These are phyloP conservation scores for Ivindomyrus marchei DNA, from an alignment of 2,113 vertebrate genomes.

Conservation along the genomic window DNA sequence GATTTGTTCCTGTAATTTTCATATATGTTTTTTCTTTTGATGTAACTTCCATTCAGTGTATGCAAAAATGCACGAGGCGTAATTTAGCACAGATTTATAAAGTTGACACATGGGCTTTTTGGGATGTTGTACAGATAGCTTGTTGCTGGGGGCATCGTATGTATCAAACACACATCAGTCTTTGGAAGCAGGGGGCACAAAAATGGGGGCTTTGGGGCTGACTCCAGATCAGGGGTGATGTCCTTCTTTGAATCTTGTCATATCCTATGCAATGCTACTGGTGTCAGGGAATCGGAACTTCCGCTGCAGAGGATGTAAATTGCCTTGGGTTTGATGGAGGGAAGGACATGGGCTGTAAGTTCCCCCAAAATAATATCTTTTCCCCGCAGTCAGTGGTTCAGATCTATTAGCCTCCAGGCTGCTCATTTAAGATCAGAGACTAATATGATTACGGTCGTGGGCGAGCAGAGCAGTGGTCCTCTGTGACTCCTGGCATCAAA, in stretches of 20 bases:
- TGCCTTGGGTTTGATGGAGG: slow-evolving; percentile 44
- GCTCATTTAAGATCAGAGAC: slow-evolving; percentile 51
- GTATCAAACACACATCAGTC: slow-evolving; percentile 28
- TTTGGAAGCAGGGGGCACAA: slow-evolving; percentile 24
- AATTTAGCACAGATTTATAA: slow-evolving; percentile 36
- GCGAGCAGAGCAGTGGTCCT: slow-evolving; percentile 37
- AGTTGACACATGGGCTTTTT: slow-evolving; percentile 50
- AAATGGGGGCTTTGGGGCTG: slow-evolving; percentile 31
- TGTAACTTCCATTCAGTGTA: not conserved
- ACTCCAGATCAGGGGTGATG: not conserved
- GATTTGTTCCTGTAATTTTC: not conserved
- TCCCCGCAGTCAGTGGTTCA: slow-evolving; percentile 38
- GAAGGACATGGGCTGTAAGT: slow-evolving; percentile 47
- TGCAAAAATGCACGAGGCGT: slow-evolving; percentile 13
- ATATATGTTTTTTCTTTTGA: not conserved
- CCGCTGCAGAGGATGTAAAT: slow-evolving; percentile 42
- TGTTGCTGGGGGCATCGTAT: slow-evolving; percentile 19
- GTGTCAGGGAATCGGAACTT: slow-evolving; percentile 31
- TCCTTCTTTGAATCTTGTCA: not conserved
- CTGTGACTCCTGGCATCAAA: slow-evolving; percentile 54
- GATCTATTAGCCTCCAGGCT: slow-evolving; percentile 52
- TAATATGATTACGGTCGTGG: slow-evolving; percentile 63
- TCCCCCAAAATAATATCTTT: slow-evolving; percentile 50
- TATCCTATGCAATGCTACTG: not conserved
- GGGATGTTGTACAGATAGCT: slow-evolving; percentile 52